Percentiles rank a stretch among this genome's conserved stretches.
These are phyloP conservation scores for Hymenopus coronatus DNA, from an alignment of 2,888 invertebrate species.

Conservation along the genomic window DNA sequence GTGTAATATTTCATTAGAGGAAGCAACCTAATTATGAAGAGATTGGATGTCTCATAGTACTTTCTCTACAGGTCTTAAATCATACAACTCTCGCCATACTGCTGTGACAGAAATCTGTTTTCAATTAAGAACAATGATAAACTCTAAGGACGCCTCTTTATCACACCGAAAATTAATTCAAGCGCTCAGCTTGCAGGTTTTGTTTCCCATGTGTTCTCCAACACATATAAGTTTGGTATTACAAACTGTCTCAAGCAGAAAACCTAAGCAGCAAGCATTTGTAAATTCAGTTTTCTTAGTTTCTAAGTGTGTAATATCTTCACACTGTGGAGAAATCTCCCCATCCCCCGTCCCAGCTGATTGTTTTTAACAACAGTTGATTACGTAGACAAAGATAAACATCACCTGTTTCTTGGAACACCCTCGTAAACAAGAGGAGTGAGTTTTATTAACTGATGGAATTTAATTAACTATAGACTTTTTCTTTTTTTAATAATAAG, in stretches of 20 bases:
- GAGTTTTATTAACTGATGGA: not conserved
- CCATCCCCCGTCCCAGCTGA: not conserved
- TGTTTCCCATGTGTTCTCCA: not conserved
- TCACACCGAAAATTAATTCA: conserved; percentile 4
- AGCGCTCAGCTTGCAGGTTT: not conserved
- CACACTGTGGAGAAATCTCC: not conserved
- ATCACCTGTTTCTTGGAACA: not conserved
- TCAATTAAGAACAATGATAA: conserved; percentile 12
- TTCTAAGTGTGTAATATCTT: not conserved
- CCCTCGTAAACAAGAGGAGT: not conserved
- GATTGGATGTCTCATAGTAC: not conserved
- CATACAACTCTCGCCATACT: conserved; percentile 10
- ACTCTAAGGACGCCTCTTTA: not conserved
- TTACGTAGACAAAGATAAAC: not conserved
- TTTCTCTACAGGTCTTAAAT: not conserved
- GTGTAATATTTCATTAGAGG: not conserved
- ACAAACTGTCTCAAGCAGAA: not conserved
- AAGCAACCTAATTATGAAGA: not conserved
- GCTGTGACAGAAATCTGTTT: conserved; percentile 11
- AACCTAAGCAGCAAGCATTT: not conserved
- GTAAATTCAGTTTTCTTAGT: not conserved
- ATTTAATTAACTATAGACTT: not conserved
- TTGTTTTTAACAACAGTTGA: not conserved
- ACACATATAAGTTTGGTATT: not conserved
- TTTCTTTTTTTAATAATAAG: too few species aligned